Conservation (phyloP, 2,888 invertebrate genomes). For the Brachyopa scutellaris region DNA sequence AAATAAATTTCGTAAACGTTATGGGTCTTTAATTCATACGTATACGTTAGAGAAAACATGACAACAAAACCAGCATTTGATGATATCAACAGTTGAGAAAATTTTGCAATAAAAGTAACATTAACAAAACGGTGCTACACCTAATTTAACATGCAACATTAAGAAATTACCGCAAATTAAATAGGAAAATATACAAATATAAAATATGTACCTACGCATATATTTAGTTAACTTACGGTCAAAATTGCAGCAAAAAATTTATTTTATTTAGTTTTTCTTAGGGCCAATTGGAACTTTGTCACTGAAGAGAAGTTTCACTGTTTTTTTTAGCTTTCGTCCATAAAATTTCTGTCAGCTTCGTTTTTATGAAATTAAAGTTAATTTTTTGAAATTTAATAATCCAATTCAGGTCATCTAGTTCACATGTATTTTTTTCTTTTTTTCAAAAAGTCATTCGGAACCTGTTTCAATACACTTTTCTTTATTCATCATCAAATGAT, state of each 20-base stretch:
- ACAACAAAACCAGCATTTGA: conserved; percentile 56
- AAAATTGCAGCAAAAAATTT: too few species aligned
- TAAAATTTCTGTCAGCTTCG: too few species aligned
- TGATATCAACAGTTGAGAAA: conserved; percentile 22
- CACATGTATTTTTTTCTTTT: conserved; percentile 14
- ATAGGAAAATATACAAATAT: not conserved
- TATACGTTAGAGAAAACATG: conserved; percentile 32
- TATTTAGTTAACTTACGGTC: too few species aligned
- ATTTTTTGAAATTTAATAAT: conserved; percentile 5
- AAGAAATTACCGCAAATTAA: conserved; percentile 5
- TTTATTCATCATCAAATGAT: conserved; percentile 10
- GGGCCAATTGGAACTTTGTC: conserved; percentile 30
- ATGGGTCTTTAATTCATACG: conserved; percentile 46
- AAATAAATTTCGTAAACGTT: conserved; percentile 16
- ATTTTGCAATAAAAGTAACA: conserved; percentile 10
- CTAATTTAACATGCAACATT: not conserved
- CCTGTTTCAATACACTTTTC: conserved; percentile 10
- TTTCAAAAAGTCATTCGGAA: conserved; percentile 26
- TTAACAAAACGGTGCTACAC: not conserved
- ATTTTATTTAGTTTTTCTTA: too few species aligned
- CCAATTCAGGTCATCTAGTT: not conserved
- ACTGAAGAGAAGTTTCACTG: conserved; percentile 6
- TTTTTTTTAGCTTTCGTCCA: not conserved
- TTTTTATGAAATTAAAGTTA: not conserved
- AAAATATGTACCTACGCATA: too few species aligned